phyloP scores from a whole-genome alignment of 2,888 invertebrate species.

The Halictus quadricinctus region DNA sequence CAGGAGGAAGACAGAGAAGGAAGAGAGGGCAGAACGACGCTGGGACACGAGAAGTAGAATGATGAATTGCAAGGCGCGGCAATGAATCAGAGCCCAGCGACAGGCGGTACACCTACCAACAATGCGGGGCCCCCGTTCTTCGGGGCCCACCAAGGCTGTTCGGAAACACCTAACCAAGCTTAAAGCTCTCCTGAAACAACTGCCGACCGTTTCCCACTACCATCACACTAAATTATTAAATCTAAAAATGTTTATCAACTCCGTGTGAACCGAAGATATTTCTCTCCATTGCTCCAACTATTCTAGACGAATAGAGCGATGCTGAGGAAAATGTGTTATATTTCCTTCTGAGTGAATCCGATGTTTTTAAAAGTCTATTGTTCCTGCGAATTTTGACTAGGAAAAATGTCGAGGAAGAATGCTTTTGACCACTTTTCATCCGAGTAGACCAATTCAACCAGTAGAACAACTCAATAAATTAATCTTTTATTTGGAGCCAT shows the following conservation, averaged over 20 bases:
- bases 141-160: constrained; percentile 74
- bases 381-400: not conserved
- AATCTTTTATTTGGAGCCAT: too few relatives aligned
- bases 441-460: too few relatives aligned
- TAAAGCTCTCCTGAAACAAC: constrained; percentile 57
- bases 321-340: not conserved
- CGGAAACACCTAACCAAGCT: constrained; percentile 70
- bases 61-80: constrained; percentile 77
- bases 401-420: not conserved
- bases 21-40: constrained; percentile 59
- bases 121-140: constrained; percentile 74
- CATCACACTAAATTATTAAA: not conserved
- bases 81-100: constrained; percentile 76
- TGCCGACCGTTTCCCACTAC: constrained; percentile 52
- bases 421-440: too few relatives aligned
- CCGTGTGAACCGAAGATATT: not conserved
- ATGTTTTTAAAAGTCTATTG: not conserved
- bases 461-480: too few relatives aligned
- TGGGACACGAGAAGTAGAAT: constrained; percentile 73
- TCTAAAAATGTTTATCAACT: not conserved
- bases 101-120: constrained; percentile 77
- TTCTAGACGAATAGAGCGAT: too few relatives aligned
- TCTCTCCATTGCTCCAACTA: not conserved
- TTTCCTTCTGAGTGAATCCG: not conserved
- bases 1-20: constrained; percentile 25